Percentiles rank a stretch among this genome's conserved stretches.
phyloP scores from a whole-genome alignment of 1,140 invertebrate species.

The Bursaphelenchus mucronatus region DNA sequence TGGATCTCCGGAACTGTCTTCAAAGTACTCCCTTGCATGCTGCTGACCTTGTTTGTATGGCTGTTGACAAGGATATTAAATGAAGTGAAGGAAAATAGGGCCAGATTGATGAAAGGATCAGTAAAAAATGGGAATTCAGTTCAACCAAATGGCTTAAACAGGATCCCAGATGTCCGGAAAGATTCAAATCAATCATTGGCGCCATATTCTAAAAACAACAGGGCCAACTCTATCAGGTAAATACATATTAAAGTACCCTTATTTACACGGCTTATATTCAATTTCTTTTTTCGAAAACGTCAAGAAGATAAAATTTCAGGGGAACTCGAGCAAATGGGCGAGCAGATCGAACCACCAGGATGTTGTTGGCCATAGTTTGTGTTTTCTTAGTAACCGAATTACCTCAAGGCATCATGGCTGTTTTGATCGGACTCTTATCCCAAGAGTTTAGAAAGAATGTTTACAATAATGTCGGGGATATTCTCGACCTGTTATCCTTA shows the following conservation, averaged over 20 bases:
- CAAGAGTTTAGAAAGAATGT: slow-evolving; percentile 44
- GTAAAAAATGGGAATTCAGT: slow-evolving; percentile 28
- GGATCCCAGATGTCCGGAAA: slow-evolving; percentile 9
- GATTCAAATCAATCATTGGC: slow-evolving; percentile 7
- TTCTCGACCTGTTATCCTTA: slow-evolving; percentile 56
- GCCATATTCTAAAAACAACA: neutral
- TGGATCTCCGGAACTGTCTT: slow-evolving; percentile 60
- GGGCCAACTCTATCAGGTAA: slow-evolving; percentile 2
- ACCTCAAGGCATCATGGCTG: slow-evolving; percentile 45
- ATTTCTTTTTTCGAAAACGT: no score
- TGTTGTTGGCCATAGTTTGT: neutral
- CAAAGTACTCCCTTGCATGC: slow-evolving; percentile 53
- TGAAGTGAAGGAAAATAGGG: slow-evolving; percentile 48
- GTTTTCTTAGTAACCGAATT: slow-evolving; percentile 15
- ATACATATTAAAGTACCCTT: neutral
- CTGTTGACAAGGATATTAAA: slow-evolving; percentile 53
- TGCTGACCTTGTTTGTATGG: slow-evolving; percentile 51
- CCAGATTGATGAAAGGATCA: slow-evolving; percentile 34
- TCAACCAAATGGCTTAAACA: slow-evolving; percentile 18
- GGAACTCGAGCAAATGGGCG: neutral
- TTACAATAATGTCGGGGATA: slow-evolving; percentile 52
- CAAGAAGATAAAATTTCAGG: neutral
- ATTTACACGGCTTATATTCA: no score
- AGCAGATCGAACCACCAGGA: neutral
- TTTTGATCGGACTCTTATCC: slow-evolving; percentile 50